A percentile compares a stretch with the other conserved stretches of the same genome.
Evolutionary conservation across 2,888 invertebrate species (phyloP).

Genomic region (Rhogogaster chlorosoma): DNA sequence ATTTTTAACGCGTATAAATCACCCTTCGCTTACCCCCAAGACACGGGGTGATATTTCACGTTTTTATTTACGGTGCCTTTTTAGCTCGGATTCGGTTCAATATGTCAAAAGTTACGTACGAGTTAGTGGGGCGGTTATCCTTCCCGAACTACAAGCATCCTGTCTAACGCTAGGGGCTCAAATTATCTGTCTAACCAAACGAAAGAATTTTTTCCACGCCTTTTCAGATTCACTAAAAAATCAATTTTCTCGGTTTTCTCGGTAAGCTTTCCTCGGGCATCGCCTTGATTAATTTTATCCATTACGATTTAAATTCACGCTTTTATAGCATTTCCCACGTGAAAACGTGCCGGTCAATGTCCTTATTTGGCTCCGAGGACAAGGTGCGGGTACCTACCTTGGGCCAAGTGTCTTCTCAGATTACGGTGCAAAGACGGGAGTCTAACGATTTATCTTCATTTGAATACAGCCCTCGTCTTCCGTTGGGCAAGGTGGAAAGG

Average conservation of each 20-base stretch:
- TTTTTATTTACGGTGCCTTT: conserved; percentile 43
- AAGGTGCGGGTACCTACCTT: neutral
- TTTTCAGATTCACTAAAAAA: neutral
- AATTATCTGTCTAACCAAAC: neutral
- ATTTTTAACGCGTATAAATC: conserved; percentile 32
- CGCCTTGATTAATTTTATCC: neutral
- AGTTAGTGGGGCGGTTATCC: neutral
- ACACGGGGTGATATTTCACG: conserved; percentile 28
- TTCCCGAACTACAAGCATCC: neutral
- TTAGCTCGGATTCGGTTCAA: conserved; percentile 58
- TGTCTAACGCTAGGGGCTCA: neutral
- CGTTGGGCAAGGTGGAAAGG: conserved; percentile 1
- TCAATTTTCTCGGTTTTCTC: neutral
- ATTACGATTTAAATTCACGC: neutral
- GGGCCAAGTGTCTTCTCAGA: conserved; percentile 66
- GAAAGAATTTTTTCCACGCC: neutral
- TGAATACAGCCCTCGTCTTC: conserved; percentile 54
- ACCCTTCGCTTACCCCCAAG: conserved; percentile 16
- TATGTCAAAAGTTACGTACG: conserved; percentile 57
- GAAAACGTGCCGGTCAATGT: neutral
- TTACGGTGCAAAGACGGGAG: conserved; percentile 53
- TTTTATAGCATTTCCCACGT: neutral
- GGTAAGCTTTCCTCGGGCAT: neutral
- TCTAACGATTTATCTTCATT: conserved; percentile 66
- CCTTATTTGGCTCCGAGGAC: neutral